Conservation (phyloP, 2,113 vertebrate species). For the Melanerpes formicivorus region DNA sequence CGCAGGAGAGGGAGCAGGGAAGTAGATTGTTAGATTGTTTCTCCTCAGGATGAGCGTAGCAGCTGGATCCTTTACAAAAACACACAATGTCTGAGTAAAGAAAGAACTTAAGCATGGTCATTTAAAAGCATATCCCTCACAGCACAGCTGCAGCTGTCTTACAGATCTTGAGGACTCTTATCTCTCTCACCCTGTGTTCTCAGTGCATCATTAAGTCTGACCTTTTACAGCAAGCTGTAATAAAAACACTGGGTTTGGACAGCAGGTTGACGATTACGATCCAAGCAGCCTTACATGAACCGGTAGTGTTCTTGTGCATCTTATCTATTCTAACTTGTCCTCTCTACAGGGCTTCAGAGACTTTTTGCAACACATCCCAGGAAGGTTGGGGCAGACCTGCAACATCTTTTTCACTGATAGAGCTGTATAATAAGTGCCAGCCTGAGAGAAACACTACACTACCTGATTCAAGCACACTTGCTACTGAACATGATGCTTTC, state of each 20-base stretch:
- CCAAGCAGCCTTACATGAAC: background rate
- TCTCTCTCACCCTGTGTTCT: background rate
- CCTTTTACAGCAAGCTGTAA: background rate
- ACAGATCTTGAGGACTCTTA: background rate
- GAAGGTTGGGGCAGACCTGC: background rate
- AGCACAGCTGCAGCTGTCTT: background rate
- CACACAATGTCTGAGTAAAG: background rate
- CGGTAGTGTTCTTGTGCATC: background rate
- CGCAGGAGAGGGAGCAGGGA: background rate
- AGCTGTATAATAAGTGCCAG: conserved; percentile 58
- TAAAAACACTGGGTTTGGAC: background rate
- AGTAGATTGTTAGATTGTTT: background rate
- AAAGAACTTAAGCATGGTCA: background rate
- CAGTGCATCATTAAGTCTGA: background rate
- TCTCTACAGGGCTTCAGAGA: conserved; percentile 66
- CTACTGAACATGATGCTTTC: background rate
- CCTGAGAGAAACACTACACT: background rate
- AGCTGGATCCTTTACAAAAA: conserved; percentile 27
- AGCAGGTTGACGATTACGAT: background rate
- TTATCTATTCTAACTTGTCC: background rate
- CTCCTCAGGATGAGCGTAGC: background rate
- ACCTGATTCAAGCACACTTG: background rate
- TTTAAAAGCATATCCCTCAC: background rate
- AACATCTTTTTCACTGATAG: conserved; percentile 21
- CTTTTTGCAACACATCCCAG: conserved; percentile 39